phyloP scores from a whole-genome alignment of 2,113 vertebrate genomes.

The Elgaria multicarinata region DNA sequence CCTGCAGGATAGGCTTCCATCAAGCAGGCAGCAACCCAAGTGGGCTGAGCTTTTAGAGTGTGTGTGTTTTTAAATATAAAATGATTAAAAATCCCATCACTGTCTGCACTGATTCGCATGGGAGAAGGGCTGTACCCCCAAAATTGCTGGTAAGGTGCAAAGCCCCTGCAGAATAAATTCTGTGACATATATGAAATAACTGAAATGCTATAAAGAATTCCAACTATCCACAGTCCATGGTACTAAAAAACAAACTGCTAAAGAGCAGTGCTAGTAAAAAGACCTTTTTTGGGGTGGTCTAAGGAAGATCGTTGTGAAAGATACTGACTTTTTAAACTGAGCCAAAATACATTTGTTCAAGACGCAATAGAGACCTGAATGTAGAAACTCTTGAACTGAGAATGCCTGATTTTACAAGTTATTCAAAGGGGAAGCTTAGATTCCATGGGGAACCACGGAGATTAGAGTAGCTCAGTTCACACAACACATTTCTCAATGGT shows the following conservation, averaged over 20 bases:
- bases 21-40: too few species aligned
- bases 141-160: too few species aligned
- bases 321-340: background rate
- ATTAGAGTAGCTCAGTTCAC: too few species aligned
- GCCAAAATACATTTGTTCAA: background rate
- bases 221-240: background rate
- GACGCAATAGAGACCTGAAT: background rate
- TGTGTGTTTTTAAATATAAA: too few species aligned
- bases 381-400: background rate
- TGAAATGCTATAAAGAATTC: background rate
- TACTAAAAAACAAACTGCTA: background rate
- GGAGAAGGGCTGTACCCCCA: too few species aligned
- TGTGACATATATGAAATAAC: background rate
- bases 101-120: too few species aligned
- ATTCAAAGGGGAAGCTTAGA: background rate
- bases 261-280: background rate
- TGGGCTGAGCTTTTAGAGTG: too few species aligned
- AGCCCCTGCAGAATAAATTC: background rate
- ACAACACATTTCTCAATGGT: too few species aligned
- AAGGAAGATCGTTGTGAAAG: background rate
- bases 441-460: too few species aligned
- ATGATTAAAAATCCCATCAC: too few species aligned
- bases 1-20: too few species aligned
- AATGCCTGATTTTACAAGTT: background rate
- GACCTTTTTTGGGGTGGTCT: background rate